Percentiles rank a stretch among this genome's conserved stretches.
phyloP scores from a whole-genome alignment of 37 sponge, comb jelly and placozoan species.

The Cladorhizidae sp. region DNA sequence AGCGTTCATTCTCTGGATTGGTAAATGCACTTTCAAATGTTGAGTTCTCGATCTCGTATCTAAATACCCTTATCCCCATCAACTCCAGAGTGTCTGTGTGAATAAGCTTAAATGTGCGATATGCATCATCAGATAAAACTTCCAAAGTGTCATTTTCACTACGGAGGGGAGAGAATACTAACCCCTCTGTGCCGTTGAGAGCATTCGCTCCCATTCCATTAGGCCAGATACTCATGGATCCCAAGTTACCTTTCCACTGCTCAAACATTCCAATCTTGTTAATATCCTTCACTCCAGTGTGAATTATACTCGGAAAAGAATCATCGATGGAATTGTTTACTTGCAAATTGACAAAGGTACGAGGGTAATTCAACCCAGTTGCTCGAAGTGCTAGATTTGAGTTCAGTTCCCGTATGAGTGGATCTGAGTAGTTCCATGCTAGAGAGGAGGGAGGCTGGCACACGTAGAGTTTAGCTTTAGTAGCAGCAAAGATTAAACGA shows the following conservation, averaged over 20 bases:
- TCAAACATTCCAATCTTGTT: constrained; percentile 47
- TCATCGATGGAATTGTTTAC: constrained; percentile 56
- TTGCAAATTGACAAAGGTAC: constrained; percentile 40
- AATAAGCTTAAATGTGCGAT: constrained; percentile 63
- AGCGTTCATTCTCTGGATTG: constrained; percentile 62
- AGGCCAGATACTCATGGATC: constrained; percentile 8
- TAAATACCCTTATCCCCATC: constrained; percentile 60
- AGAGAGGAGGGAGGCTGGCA: constrained; percentile 46
- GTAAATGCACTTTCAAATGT: constrained; percentile 53
- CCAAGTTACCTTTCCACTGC: constrained; percentile 69
- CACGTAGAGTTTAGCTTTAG: constrained; percentile 39
- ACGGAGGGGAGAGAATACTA: constrained; percentile 75
- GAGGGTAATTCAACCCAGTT: constrained; percentile 19
- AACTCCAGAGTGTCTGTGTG: constrained; percentile 14
- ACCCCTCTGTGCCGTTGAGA: constrained; percentile 87
- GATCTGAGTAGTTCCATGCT: constrained; percentile 79
- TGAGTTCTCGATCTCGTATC: constrained; percentile 30
- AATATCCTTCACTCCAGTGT: constrained; percentile 66
- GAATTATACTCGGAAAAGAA: constrained; percentile 46
- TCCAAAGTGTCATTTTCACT: constrained; percentile 41
- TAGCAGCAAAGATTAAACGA: neutral
- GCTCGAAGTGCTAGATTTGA: neutral
- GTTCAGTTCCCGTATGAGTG: constrained; percentile 47
- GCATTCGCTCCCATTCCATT: constrained; percentile 58
- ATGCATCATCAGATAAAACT: constrained; percentile 72